Base-by-base conservation (phyloP, 2,888 invertebrate species). In the Anorthoa munda region DNA sequence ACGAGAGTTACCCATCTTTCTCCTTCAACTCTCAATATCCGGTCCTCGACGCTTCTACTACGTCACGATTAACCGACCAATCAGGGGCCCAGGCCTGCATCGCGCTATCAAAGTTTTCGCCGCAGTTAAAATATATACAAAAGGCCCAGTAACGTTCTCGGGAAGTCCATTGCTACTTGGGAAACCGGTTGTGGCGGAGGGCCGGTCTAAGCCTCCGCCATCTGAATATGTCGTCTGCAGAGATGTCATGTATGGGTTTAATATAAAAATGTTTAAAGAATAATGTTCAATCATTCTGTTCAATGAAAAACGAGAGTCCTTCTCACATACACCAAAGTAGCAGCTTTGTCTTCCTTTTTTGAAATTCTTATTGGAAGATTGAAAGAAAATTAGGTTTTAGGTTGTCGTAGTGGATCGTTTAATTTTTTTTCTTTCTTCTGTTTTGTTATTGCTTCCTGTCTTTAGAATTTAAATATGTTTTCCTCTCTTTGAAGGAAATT, bases 141-240 rank as follows among this genome's bases (percentile, higher is more conserved):
- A n/a, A 21, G 4, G 17, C 65, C 15, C 12, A 3, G 31, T 21
- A 3, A 0, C 0, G 0, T 0, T 0, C 0, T 15, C 75, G 85
- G 93, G 94, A 92, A 92, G 94, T 94, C 94, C 94, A 81, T 77
- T 83, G 86, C 91, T 93, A 93, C 94, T 86, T 86, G 92, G 94
- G 90, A 79, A 87, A 88, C 92, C 90, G 94, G 94, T 91, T 60
- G 87, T 88, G 91, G 86, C 78, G 89, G 90, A 89, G 92, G 90
- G 90, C 77, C 79, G 88, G 89, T 81, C 75, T 75, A 87, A 87
- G 72, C 86, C 88, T 85, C 81, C 87, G 88, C 90, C 89, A 89
- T 90, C 91, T 90, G 88, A 91, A 92, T 92, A 90, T 90, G 91
- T 88, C 92, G 91, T 87, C 88, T 86, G 63, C 72, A 88, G 74